Evolutionary conservation across 1,140 invertebrate species (phyloP).

Genomic region (Drosophila lowei): DNA sequence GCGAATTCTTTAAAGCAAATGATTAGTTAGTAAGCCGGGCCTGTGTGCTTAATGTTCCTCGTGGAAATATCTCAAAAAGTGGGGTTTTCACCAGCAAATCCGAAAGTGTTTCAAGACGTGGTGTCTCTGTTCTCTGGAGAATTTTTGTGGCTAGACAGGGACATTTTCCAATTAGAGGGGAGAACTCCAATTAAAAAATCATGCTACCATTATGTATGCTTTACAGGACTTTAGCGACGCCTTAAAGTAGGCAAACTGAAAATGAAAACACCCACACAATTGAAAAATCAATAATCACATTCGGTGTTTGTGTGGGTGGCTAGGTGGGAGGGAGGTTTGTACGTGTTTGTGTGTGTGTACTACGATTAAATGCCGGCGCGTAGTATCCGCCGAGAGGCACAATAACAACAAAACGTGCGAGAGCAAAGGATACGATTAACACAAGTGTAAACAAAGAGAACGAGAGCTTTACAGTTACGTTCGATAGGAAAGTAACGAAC

Average conservation of each 20-base stretch:
- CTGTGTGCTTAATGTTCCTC: too few species aligned
- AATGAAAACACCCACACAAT: conserved; percentile 51
- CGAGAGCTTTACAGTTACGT: not conserved
- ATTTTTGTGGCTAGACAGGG: too few species aligned
- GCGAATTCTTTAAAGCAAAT: too few species aligned
- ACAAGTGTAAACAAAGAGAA: conserved; percentile 49
- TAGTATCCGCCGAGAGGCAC: conserved; percentile 55
- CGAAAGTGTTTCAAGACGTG: too few species aligned
- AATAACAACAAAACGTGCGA: conserved; percentile 44
- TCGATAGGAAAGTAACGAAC: conserved; percentile 6
- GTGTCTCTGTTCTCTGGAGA: too few species aligned
- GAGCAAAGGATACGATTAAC: conserved; percentile 9
- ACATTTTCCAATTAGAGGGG: too few species aligned
- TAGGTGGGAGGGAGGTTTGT: conserved; percentile 5
- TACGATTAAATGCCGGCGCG: conserved; percentile 52
- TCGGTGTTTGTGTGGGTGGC: too few species aligned
- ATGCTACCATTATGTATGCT: not conserved
- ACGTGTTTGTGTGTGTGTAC: conserved; percentile 37
- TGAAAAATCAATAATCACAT: conserved; percentile 71
- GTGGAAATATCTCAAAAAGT: too few species aligned
- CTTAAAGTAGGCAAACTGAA: conserved; percentile 64
- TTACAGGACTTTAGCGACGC: conserved; percentile 31
- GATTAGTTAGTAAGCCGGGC: too few species aligned
- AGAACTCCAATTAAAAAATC: too few species aligned
- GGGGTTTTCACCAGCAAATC: too few species aligned